Base-by-base conservation (phyloP, 2,797 vertebrate species). In the Peromyscus nudipes region DNA sequence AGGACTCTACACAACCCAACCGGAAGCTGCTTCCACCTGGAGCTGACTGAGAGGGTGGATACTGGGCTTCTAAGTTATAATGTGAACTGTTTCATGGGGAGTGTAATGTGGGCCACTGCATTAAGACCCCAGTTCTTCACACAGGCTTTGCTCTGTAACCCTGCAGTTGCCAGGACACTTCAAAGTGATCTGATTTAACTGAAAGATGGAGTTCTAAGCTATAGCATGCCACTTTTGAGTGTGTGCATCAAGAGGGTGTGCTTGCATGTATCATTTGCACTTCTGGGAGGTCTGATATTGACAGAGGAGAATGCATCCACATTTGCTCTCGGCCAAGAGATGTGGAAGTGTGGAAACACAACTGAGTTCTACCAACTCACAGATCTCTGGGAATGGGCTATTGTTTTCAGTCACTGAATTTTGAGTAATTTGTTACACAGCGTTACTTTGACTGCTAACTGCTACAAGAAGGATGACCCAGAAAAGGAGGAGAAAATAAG, bases 1-100 rank as follows among this genome's bases (percentile, higher is more conserved):
- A 85, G 67, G 71, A 49, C 85, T 95, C 94, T 67, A 43, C 43
- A 92, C 23, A 81, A 95, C 77, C 97, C 89, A 97, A 89, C 95
- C 96, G n/a, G 31, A 81, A 82, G 40, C 29, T 83, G 62, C 71
- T 92, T 85, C 97, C 97, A 67, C 55, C 19, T 40, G 96, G 16
- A 60, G n/a, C 13, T 71, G 64, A 81, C 27, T 96, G 77, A 14
- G 57, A 37, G 43, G 95, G 85, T 94, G 95, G 97, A 97, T 75
- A 94, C 1, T 25, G 82, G 6, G 34, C 23, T 95, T 97, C 83
- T 64, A 90, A 97, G 62, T 13, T 93, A 88, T 25, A 91, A 94
- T 11, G 90, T 81, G 95, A 64, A 81, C 73, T 57, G 57, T 89
- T 97, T 94, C 81, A 92, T 43, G 82, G 40, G 57, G 25, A 96